These are phyloP conservation scores for Picathartes gymnocephalus DNA, from an alignment of 2,113 vertebrate species.

Conservation along the genomic window DNA sequence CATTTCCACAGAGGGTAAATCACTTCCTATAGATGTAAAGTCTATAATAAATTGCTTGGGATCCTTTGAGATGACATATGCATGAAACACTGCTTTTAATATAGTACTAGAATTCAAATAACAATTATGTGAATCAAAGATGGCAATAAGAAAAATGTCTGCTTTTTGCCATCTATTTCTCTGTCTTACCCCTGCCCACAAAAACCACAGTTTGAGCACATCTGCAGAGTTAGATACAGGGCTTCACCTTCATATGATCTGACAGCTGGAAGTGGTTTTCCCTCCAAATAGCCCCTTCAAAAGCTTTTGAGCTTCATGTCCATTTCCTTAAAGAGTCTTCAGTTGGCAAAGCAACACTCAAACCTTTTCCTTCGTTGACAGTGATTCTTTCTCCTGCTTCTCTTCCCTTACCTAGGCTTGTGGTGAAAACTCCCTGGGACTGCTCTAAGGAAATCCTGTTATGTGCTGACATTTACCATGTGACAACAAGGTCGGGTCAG, in stretches of 20 bases:
- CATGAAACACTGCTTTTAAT: background rate
- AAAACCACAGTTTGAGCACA: background rate
- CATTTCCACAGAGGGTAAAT: background rate
- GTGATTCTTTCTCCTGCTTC: background rate
- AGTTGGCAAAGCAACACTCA: background rate
- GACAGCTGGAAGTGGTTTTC: background rate
- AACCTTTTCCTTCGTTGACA: background rate
- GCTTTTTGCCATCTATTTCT: background rate
- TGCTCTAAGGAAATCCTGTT: conserved; percentile 53
- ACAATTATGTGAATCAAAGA: background rate
- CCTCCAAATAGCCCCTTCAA: background rate
- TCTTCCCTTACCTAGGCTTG: background rate
- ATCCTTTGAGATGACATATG: background rate
- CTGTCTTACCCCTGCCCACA: background rate
- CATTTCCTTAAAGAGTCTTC: background rate
- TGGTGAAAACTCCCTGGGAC: conserved; percentile 7
- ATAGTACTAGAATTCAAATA: background rate
- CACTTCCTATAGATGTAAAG: background rate
- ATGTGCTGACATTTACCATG: conserved; percentile 70
- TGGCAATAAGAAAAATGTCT: background rate
- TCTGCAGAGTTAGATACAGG: background rate
- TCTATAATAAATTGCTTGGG: background rate
- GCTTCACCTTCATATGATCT: background rate
- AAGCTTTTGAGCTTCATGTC: background rate
- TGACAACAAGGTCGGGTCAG: conserved; percentile 62